Conservation (phyloP, 1,140 invertebrate genomes). For the Drosophila lini region DNA sequence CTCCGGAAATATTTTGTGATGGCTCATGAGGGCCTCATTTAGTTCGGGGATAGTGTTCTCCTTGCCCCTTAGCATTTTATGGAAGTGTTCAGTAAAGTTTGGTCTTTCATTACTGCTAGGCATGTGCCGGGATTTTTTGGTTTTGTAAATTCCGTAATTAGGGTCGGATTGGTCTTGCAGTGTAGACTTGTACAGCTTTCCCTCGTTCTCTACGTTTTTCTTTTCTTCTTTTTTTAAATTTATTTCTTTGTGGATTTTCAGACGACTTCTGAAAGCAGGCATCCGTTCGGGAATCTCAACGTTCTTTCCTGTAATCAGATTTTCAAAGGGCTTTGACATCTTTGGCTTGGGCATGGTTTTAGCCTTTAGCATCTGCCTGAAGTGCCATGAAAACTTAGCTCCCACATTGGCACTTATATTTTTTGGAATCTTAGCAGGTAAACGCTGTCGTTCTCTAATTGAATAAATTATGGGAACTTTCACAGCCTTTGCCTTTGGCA, state of each 20-base stretch:
- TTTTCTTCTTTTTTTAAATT: not conserved
- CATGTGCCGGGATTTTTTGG: too few relatives aligned
- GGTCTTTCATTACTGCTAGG: not conserved
- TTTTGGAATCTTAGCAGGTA: not conserved
- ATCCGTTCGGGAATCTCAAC: not conserved
- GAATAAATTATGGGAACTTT: slow-evolving; percentile 7
- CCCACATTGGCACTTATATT: not conserved
- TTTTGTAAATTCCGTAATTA: too few relatives aligned
- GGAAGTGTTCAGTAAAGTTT: not conserved
- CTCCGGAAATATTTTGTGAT: not conserved
- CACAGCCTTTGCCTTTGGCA: not conserved
- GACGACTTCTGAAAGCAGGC: not conserved
- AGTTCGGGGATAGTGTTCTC: not conserved
- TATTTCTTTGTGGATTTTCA: too few relatives aligned
- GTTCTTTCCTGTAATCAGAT: not conserved
- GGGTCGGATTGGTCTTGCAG: too few relatives aligned
- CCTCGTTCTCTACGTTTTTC: not conserved
- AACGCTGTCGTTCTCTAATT: too few relatives aligned
- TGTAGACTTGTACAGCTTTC: too few relatives aligned
- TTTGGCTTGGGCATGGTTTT: not conserved
- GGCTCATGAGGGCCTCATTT: not conserved
- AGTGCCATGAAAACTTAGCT: slow-evolving; percentile 12
- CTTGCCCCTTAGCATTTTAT: not conserved
- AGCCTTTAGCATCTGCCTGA: not conserved
- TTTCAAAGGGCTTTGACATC: not conserved